These are phyloP conservation scores for Anthonomus grandis DNA, from an alignment of 1,140 invertebrate genomes.

Conservation along the genomic window DNA sequence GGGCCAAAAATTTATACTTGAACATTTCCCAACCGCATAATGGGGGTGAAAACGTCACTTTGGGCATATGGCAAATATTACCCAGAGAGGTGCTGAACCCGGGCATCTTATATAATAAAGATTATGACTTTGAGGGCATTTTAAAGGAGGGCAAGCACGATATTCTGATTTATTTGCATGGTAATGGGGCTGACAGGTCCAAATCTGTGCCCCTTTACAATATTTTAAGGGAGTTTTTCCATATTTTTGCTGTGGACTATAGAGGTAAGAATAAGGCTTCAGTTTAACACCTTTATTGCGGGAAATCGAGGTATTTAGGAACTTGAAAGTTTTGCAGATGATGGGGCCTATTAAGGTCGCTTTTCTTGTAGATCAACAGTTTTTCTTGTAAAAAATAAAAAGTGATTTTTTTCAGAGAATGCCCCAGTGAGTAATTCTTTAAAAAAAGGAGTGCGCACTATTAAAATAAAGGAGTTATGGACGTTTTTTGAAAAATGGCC, in stretches of 20 bases:
- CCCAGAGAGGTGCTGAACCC: constrained; percentile 37
- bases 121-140: constrained; percentile 39
- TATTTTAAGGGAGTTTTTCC: constrained; percentile 73
- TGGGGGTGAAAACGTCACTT: constrained; percentile 44
- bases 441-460: no score
- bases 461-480: no score
- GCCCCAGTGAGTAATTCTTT: no score
- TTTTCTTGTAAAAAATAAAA: no score
- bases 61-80: constrained; percentile 60
- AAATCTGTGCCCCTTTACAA: constrained; percentile 76
- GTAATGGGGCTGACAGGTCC: constrained; percentile 84
- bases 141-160: constrained; percentile 46
- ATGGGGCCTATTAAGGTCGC: no score
- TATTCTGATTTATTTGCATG: constrained; percentile 81
- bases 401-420: no score
- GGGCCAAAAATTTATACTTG: constrained; percentile 69
- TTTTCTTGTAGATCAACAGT: no score
- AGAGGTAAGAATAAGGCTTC: no score
- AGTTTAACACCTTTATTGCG: no score
- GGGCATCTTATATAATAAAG: constrained; percentile 32
- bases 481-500: no score
- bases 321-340: no score
- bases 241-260: constrained; percentile 90
- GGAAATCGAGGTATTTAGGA: no score
- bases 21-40: constrained; percentile 57